Evolutionary conservation across 2,797 vertebrate species (phyloP).

Genomic region (Manis pentadactyla): DNA sequence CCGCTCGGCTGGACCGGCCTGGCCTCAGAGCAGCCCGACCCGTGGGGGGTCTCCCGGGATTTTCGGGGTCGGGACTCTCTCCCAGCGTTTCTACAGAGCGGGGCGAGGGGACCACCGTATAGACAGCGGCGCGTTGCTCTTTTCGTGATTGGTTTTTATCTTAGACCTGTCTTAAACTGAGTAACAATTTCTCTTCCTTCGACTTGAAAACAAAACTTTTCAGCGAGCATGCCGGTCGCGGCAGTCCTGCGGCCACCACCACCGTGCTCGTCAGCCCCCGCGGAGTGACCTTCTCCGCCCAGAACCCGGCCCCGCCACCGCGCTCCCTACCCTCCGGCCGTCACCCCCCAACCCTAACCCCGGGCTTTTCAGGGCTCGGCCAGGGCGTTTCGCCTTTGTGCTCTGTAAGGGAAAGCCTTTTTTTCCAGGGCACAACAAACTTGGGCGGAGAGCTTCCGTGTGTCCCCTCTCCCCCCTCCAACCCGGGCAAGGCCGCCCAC

Average conservation of each 20-base stretch:
- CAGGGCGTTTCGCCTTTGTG: conserved; percentile 81
- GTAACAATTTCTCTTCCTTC: conserved; percentile 76
- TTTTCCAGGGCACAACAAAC: conserved; percentile 79
- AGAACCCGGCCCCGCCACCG: conserved; percentile 53
- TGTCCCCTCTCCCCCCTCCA: conserved; percentile 52
- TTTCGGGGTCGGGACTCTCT: not conserved
- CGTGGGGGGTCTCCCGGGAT: conserved; percentile 59
- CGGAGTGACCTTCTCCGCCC: conserved; percentile 48
- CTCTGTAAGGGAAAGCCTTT: conserved; percentile 79
- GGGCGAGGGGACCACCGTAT: not conserved
- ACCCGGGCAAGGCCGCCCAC: conserved; percentile 74
- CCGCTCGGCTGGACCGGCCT: conserved; percentile 19
- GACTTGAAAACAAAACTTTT: conserved; percentile 84
- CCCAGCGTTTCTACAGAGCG: not conserved
- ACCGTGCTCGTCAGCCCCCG: conserved; percentile 37
- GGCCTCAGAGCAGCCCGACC: conserved; percentile 64
- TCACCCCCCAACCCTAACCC: not conserved
- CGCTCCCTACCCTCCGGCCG: conserved; percentile 51
- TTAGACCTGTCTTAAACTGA: conserved; percentile 59
- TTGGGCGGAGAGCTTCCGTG: conserved; percentile 81
- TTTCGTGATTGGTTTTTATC: conserved; percentile 4
- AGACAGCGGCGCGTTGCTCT: not conserved
- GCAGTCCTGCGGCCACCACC: conserved; percentile 41
- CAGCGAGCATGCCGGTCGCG: conserved; percentile 64
- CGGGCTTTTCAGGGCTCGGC: conserved; percentile 75